Evolutionary conservation across 1,140 invertebrate species (phyloP), one percentile per base, ranked within the genome.

Genomic region (Tetranychus urticae): DNA sequence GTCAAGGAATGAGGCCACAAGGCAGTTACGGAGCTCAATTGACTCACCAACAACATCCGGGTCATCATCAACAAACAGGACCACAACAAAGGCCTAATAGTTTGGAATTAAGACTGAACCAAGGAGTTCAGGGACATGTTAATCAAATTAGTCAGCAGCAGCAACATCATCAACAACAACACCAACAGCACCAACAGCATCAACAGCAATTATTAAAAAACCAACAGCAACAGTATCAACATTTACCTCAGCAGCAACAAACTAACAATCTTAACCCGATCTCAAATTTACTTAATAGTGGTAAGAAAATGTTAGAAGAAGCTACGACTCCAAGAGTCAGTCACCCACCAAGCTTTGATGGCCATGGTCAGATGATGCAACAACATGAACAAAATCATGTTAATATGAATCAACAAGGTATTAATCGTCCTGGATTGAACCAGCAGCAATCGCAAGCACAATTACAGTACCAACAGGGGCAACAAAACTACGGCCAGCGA

Each of bases 1-100:
- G 23, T 47, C 23, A 33, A 23, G 47, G 59, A 57, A 23, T 58
- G 83, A 61, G 83, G 55, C 60, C 61, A 3, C 13, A 35, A 59
- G 63, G 60, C 14, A 42, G n/a, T 23, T 23, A 33, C 39, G 39
- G 23, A 23, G 23, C 23, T 23, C 12, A 60, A 56, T 14, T 23
- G 14, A n/a, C 39, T 10, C 5, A 42, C 10, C 5, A 6, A 42
- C 5, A 42, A 6, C 39, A 42, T 6, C 39, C 39, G 39, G 39
- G 5, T 42, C 39, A 42, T 54, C 50, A 54, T 7, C 34, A 23
- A 54, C 50, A 34, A 54, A 7, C 14, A 31, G 50, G n/a, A 42
- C 39, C 39, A 42, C 39, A 42, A 42, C 39, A 42, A 42, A 42
- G 39, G 10, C 39, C 39, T 42, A 42, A 42, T 42, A 42, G 39